phyloP scores from a whole-genome alignment of 1,140 invertebrate genomes.

The Heliconius melpomene region DNA sequence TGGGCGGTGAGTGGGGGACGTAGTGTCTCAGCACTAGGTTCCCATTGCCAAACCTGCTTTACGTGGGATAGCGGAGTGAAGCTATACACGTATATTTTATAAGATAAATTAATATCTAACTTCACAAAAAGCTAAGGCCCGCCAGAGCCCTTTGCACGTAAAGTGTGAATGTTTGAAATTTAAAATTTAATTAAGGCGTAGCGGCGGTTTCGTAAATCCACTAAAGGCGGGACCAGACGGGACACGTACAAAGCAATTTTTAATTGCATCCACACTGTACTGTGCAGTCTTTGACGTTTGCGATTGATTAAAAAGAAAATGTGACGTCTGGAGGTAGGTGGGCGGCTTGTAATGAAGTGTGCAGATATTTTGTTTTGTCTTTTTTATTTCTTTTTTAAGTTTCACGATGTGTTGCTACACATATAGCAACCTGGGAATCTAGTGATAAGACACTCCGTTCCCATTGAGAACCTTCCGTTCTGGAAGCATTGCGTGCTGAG shows the following conservation, averaged over 20 bases:
- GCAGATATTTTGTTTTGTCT: background rate
- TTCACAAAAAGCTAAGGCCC: conserved; percentile 15
- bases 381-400: too few species aligned
- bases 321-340: background rate
- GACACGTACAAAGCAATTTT: conserved; percentile 64
- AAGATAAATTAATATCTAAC: background rate
- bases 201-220: conserved; percentile 54
- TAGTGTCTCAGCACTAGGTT: too few species aligned
- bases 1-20: too few species aligned
- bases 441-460: too few species aligned
- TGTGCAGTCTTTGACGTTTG: conserved; percentile 59
- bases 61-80: too few species aligned
- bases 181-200: conserved; percentile 65
- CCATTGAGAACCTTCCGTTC: too few species aligned
- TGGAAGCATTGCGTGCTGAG: too few species aligned
- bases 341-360: conserved; percentile 38
- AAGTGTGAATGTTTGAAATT: conserved; percentile 54
- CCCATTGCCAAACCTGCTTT: too few species aligned
- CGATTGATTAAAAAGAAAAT: conserved; percentile 64
- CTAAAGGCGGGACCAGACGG: conserved; percentile 49
- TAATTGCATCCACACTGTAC: conserved; percentile 55
- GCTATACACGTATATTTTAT: too few species aligned
- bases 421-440: too few species aligned
- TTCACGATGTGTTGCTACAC: too few species aligned
- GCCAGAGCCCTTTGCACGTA: conserved; percentile 25